Conservation (phyloP, 1,140 invertebrate genomes). For the Hyles euphorbiae region DNA sequence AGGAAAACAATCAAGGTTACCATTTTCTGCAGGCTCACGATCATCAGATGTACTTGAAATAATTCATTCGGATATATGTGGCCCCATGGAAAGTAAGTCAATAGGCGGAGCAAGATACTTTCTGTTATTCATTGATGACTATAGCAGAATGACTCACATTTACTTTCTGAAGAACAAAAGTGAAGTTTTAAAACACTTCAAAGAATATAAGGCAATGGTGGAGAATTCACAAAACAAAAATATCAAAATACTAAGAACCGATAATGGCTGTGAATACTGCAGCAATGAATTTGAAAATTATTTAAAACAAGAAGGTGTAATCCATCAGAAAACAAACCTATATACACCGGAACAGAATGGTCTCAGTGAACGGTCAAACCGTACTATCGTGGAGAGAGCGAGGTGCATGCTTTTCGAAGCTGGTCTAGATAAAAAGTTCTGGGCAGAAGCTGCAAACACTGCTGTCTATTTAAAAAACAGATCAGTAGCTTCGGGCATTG, state of each 20-base stretch:
- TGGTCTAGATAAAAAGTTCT: constrained; percentile 16
- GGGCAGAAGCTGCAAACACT: constrained; percentile 20
- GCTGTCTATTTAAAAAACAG: constrained; percentile 26
- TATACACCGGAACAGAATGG: constrained; percentile 30
- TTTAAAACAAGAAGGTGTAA: constrained; percentile 18
- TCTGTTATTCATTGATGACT: constrained; percentile 23
- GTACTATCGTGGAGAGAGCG: constrained; percentile 23
- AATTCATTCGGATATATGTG: constrained; percentile 29
- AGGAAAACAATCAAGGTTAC: constrained; percentile 24
- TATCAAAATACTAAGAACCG: constrained; percentile 19
- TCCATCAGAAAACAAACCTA: constrained; percentile 25
- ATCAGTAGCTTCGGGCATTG: constrained; percentile 18
- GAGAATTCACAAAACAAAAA: constrained; percentile 24
- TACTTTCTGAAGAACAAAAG: constrained; percentile 26
- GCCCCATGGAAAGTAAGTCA: constrained; percentile 26
- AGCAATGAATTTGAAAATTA: constrained; percentile 24
- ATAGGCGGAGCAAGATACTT: constrained; percentile 29
- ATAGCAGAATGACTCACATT: constrained; percentile 21
- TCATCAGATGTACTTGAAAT: constrained; percentile 18
- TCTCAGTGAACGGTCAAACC: constrained; percentile 24
- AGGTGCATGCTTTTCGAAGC: constrained; percentile 28
- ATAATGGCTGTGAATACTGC: constrained; percentile 25
- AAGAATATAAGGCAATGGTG: constrained; percentile 24
- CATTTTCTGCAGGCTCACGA: constrained; percentile 23
- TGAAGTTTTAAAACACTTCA: constrained; percentile 19